phyloP scores from a whole-genome alignment of 1,140 invertebrate species.

The Drosophila rufa region DNA sequence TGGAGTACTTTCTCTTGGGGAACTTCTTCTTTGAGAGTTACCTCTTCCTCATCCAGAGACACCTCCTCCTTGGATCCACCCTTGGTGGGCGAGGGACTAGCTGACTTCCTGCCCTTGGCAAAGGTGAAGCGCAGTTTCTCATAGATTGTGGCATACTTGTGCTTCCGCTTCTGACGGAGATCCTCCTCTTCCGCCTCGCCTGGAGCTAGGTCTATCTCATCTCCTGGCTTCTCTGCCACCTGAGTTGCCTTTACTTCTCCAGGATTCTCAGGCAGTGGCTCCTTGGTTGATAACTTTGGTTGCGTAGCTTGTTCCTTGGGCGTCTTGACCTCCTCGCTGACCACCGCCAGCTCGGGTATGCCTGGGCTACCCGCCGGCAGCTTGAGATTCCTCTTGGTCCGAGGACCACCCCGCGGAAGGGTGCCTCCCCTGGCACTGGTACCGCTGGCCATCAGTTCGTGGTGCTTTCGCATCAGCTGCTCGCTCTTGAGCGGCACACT shows the following conservation, averaged over 20 bases:
- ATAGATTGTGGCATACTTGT: constrained; percentile 79
- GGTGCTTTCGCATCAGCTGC: constrained; percentile 70
- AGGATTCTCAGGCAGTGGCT: neutral
- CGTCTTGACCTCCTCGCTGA: constrained; percentile 61
- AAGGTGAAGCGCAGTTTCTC: constrained; percentile 78
- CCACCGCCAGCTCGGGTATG: constrained; percentile 27
- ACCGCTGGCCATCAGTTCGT: constrained; percentile 53
- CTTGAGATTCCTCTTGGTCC: constrained; percentile 24
- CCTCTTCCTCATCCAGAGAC: constrained; percentile 3
- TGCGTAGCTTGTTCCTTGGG: constrained; percentile 28
- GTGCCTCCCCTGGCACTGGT: neutral
- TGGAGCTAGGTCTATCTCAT: constrained; percentile 3
- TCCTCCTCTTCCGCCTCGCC: constrained; percentile 18
- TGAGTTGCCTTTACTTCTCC: constrained; percentile 21
- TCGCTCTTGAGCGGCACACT: constrained; percentile 80
- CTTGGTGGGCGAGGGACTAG: constrained; percentile 47
- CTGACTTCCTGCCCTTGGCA: constrained; percentile 46
- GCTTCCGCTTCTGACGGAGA: constrained; percentile 67
- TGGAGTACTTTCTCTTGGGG: neutral
- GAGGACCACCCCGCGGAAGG: neutral
- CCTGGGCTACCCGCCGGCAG: constrained; percentile 8
- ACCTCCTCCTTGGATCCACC: neutral
- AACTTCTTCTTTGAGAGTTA: neutral
- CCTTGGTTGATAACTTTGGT: constrained; percentile 24
- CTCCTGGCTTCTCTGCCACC: constrained; percentile 1